These are phyloP conservation scores for Willisornis vidua DNA, from an alignment of 2,113 vertebrate species.

Conservation along the genomic window DNA sequence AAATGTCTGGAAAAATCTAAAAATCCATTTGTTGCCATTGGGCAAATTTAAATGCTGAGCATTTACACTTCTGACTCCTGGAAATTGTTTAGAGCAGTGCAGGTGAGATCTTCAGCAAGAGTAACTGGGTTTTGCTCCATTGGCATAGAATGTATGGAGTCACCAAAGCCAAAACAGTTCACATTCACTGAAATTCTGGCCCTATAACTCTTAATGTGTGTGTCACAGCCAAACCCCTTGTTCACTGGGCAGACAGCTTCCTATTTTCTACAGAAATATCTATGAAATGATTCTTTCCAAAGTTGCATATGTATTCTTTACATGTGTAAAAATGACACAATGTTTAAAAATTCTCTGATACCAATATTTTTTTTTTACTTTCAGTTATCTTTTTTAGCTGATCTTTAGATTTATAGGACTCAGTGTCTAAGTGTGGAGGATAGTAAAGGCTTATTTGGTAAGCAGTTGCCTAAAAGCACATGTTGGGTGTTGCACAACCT, in stretches of 20 bases:
- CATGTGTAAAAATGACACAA: not conserved
- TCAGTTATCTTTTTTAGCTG: not conserved
- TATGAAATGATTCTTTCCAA: not conserved
- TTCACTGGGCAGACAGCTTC: not conserved
- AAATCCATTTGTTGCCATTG: not conserved
- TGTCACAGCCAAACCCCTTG: not conserved
- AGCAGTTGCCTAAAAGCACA: not conserved
- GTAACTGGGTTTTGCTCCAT: not conserved
- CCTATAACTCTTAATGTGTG: not conserved
- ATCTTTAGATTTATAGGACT: not conserved
- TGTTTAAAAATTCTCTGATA: not conserved
- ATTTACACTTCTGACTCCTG: not conserved
- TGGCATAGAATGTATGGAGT: not conserved
- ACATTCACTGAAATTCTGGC: not conserved
- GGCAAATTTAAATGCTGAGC: not conserved
- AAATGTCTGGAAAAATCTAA: slow-evolving; percentile 7
- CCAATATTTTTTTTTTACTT: not conserved
- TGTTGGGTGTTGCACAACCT: not conserved
- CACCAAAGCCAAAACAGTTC: not conserved
- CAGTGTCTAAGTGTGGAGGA: not conserved
- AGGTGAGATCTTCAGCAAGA: not conserved
- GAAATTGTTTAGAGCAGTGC: not conserved
- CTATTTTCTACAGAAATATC: not conserved
- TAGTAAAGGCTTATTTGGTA: not conserved
- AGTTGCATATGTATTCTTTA: not conserved